These are phyloP conservation scores for Heliconius ethilla DNA, from an alignment of 2,888 invertebrate genomes.

Conservation along the genomic window DNA sequence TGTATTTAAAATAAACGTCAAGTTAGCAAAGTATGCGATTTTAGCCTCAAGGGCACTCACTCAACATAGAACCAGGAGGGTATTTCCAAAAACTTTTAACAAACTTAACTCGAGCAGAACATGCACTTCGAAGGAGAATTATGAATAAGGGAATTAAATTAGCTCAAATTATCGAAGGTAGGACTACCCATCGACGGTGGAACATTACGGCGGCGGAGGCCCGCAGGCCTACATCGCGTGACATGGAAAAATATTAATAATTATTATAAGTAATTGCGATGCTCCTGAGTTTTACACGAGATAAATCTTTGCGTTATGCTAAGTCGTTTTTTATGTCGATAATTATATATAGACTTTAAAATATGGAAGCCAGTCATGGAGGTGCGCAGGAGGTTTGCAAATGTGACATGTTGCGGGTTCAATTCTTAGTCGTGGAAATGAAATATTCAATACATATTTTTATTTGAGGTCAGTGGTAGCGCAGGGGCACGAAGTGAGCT, in stretches of 20 bases:
- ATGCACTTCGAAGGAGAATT: conserved; percentile 74
- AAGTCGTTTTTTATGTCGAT: conserved; percentile 43
- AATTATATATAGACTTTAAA: conserved; percentile 12
- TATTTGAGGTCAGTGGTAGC: too few relatives aligned
- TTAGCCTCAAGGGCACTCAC: conserved; percentile 53
- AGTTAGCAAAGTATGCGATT: conserved; percentile 41
- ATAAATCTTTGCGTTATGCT: conserved; percentile 55
- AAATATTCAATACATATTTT: too few relatives aligned
- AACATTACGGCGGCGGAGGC: conserved; percentile 60
- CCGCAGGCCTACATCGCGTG: conserved; percentile 67
- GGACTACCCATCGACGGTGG: conserved; percentile 65
- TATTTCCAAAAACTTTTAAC: conserved; percentile 65
- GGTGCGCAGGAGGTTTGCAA: too few relatives aligned
- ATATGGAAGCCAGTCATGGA: too few relatives aligned
- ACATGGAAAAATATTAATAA: conserved; percentile 73
- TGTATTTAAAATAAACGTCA: conserved; percentile 27
- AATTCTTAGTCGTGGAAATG: too few relatives aligned
- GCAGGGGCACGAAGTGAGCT: too few relatives aligned
- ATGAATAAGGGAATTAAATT: conserved; percentile 62
- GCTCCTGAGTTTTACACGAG: conserved; percentile 54
- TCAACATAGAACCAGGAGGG: conserved; percentile 57
- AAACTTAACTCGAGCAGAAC: conserved; percentile 62
- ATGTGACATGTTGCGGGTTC: too few relatives aligned
- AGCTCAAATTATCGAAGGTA: conserved; percentile 75
- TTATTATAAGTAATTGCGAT: conserved; percentile 64